Evolutionary conservation across 2,888 invertebrate species (phyloP).

Genomic region (Pheosia gnoma): DNA sequence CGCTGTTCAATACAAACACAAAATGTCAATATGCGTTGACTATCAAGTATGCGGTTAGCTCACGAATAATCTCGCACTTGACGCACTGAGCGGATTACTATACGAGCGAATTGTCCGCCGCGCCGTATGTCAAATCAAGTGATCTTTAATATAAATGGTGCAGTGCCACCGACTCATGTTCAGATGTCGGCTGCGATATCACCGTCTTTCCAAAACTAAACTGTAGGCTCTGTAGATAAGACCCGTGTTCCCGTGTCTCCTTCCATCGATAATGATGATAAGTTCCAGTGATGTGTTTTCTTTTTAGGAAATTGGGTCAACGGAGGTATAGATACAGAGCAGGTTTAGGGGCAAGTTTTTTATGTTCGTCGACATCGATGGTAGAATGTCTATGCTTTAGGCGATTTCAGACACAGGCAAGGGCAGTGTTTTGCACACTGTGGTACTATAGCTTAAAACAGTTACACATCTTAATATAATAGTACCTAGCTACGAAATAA

Average conservation of each 20-base stretch:
- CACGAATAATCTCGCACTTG: no score
- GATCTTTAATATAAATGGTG: conserved; percentile 48
- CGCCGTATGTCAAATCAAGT: conserved; percentile 41
- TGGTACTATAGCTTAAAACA: no score
- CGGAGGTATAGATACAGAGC: neutral
- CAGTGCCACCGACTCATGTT: conserved; percentile 12
- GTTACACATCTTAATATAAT: no score
- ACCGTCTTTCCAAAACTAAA: no score
- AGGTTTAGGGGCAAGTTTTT: neutral
- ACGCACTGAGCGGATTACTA: conserved; percentile 25
- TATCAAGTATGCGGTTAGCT: no score
- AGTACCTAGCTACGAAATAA: no score
- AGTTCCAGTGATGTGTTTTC: conserved; percentile 31
- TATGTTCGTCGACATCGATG: neutral
- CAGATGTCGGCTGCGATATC: no score
- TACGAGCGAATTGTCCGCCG: conserved; percentile 19
- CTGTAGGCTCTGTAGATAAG: no score
- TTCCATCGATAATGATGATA: conserved; percentile 44
- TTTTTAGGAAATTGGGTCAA: conserved; percentile 17
- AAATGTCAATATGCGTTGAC: no score
- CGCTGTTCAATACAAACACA: no score
- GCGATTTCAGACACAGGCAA: no score
- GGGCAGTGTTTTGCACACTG: no score
- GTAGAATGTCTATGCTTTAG: neutral
- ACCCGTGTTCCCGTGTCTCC: conserved; percentile 22